Conservation (phyloP, 2,888 invertebrate species). For the Phengaris alcon region DNA sequence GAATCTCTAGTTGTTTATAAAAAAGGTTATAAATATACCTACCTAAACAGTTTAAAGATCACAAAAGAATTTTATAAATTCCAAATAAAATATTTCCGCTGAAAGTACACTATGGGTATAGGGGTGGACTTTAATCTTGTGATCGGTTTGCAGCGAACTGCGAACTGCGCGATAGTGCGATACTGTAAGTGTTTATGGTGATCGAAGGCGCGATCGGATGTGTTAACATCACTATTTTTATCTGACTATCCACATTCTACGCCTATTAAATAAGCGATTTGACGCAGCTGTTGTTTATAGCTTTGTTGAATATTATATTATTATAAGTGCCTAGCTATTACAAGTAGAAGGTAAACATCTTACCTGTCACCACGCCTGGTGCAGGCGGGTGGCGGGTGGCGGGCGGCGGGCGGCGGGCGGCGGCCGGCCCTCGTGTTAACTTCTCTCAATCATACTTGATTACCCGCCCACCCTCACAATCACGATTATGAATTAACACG, state of each 20-base stretch:
- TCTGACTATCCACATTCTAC: no score
- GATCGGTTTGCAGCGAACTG: neutral
- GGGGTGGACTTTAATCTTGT: neutral
- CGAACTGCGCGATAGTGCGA: neutral
- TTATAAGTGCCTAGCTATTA: no score
- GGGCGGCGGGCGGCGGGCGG: neutral
- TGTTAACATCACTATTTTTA: no score
- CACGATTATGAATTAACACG: neutral
- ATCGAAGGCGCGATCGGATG: neutral
- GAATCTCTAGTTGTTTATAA: no score
- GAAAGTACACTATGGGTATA: neutral
- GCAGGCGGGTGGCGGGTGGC: neutral
- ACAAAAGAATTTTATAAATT: neutral
- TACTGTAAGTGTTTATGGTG: neutral
- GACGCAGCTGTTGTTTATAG: no score
- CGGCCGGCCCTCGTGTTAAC: neutral
- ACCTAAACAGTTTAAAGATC: neutral
- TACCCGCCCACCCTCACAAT: slow-evolving; percentile 5
- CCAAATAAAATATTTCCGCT: neutral
- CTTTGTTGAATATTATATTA: no score
- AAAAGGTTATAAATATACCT: no score
- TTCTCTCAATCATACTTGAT: neutral
- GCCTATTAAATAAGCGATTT: no score
- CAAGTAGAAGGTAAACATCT: neutral
- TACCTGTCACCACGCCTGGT: neutral